Evolutionary conservation across 2,113 vertebrate species (phyloP).

Genomic region (Tachysurus vachellii): DNA sequence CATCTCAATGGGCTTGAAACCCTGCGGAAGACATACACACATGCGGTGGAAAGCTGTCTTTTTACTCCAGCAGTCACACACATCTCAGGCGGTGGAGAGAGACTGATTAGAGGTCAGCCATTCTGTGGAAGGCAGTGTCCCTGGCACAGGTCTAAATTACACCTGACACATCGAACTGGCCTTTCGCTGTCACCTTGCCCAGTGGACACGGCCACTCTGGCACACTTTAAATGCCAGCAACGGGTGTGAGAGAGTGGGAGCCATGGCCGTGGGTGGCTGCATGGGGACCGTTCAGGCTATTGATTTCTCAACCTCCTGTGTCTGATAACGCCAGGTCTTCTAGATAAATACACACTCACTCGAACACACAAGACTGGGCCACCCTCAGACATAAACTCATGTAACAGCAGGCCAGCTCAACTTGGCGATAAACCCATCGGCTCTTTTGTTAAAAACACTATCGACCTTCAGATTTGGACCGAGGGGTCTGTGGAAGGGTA

Average conservation of each 20-base stretch:
- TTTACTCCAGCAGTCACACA: constrained; percentile 14
- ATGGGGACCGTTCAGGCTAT: constrained; percentile 38
- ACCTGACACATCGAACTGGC: constrained; percentile 52
- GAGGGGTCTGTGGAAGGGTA: constrained; percentile 11
- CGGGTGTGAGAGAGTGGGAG: constrained; percentile 27
- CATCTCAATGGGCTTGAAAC: constrained; percentile 15
- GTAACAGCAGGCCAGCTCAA: constrained; percentile 26
- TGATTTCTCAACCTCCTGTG: constrained; percentile 48
- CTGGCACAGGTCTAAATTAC: constrained; percentile 47
- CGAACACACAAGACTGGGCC: constrained; percentile 28
- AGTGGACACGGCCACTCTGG: constrained; percentile 37
- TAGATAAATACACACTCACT: constrained; percentile 43
- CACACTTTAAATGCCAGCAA: constrained; percentile 43
- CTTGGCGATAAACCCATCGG: constrained; percentile 32
- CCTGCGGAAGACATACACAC: background rate
- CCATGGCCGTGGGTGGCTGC: constrained; percentile 35
- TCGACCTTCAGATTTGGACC: constrained; percentile 18
- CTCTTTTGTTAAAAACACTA: constrained; percentile 41
- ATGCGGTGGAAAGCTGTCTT: constrained; percentile 29
- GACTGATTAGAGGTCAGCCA: constrained; percentile 44
- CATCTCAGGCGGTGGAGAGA: constrained; percentile 7
- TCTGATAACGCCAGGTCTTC: constrained; percentile 42
- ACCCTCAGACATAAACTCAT: constrained; percentile 20
- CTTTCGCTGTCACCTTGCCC: constrained; percentile 50
- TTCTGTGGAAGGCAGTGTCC: constrained; percentile 40